Evolutionary conservation across 2,888 invertebrate species (phyloP).

Genomic region (Rhyacophila evoluta): DNA sequence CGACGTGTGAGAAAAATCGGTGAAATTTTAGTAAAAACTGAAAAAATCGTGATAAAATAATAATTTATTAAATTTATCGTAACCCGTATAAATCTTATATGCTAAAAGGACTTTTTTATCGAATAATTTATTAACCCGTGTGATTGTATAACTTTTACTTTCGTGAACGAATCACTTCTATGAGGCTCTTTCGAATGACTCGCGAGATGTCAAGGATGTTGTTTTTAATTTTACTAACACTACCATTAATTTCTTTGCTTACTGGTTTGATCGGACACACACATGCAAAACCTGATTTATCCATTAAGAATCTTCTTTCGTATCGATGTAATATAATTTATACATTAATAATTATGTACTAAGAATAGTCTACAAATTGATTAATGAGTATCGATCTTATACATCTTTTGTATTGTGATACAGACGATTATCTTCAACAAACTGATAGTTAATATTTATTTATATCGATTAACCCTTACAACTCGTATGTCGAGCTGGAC

Average conservation of each 20-base stretch:
- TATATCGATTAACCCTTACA: too few species aligned
- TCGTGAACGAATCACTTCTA: not conserved
- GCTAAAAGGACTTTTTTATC: not conserved
- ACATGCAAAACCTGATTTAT: not conserved
- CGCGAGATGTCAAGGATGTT: slow-evolving; percentile 13
- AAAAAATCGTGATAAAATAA: not conserved
- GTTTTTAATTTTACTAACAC: not conserved
- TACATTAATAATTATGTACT: not conserved
- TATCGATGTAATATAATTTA: not conserved
- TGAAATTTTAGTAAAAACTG: not conserved
- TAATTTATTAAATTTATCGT: not conserved
- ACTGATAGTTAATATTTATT: too few species aligned
- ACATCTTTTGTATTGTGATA: not conserved
- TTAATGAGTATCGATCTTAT: not conserved
- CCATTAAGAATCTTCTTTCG: not conserved
- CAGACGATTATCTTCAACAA: not conserved
- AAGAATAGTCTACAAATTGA: not conserved
- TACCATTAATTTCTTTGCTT: not conserved
- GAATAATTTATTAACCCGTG: not conserved
- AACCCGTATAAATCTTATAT: slow-evolving; percentile 3
- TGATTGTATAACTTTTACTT: not conserved
- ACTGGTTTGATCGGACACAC: not conserved
- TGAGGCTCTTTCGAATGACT: not conserved
- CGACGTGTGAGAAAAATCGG: slow-evolving; percentile 9
- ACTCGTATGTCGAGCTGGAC: too few species aligned